These are phyloP conservation scores for Xylocampa areola DNA, from an alignment of 2,888 invertebrate genomes.

Conservation along the genomic window DNA sequence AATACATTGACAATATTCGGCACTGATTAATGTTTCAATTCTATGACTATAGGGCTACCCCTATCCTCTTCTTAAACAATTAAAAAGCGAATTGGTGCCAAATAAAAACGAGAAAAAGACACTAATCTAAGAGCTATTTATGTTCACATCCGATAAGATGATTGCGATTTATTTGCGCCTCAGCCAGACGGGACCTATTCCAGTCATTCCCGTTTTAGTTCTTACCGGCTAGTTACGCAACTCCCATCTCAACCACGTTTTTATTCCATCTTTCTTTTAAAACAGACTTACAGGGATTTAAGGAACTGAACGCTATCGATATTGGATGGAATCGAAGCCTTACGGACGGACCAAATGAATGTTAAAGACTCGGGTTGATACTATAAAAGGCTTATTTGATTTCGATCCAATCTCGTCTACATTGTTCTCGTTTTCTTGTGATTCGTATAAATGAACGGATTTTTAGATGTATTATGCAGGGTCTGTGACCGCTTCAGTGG, in stretches of 20 bases:
- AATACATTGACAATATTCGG: too few species aligned
- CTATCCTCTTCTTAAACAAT: slow-evolving; percentile 22
- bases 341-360: slow-evolving; percentile 56
- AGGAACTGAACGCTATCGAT: slow-evolving; percentile 50
- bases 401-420: slow-evolving; percentile 53
- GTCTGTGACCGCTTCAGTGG: neutral
- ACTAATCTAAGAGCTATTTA: slow-evolving; percentile 32
- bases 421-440: slow-evolving; percentile 47
- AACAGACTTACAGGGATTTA: slow-evolving; percentile 57
- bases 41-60: too few species aligned
- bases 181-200: slow-evolving; percentile 29
- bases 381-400: slow-evolving; percentile 60
- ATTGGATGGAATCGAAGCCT: slow-evolving; percentile 50
- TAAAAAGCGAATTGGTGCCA: slow-evolving; percentile 14
- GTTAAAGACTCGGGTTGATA: slow-evolving; percentile 55
- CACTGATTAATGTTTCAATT: too few species aligned
- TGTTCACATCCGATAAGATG: slow-evolving; percentile 42
- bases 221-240: slow-evolving; percentile 38
- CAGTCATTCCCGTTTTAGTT: slow-evolving; percentile 50
- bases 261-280: slow-evolving; percentile 48
- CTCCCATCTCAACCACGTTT: slow-evolving; percentile 35
- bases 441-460: slow-evolving; percentile 40
- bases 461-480: slow-evolving; percentile 14
- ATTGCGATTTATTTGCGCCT: slow-evolving; percentile 53
- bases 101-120: slow-evolving; percentile 30